Base-by-base conservation (phyloP, 2,113 vertebrate genomes). In the Tetraodon nigroviridis region DNA sequence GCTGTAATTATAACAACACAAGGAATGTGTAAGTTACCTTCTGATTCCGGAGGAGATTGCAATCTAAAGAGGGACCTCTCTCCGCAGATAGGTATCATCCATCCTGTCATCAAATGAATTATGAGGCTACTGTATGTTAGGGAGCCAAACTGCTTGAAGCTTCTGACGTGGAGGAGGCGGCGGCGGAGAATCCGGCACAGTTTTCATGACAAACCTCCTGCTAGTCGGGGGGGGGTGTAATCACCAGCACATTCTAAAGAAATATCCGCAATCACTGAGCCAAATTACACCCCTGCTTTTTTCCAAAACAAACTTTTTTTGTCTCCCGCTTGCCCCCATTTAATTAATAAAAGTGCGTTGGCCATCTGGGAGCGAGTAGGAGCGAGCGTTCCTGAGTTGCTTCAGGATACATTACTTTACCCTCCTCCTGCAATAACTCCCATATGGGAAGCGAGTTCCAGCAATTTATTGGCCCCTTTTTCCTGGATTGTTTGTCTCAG, bases 21-120 rank as follows among this genome's bases (percentile, higher is more conserved):
- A 86, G 87, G 85, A 88, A 89, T 89, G 81, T 86, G 85, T 83
- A 86, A 88, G 83, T 73, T 83, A 85, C 84, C 79, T 78, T 80
- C 85, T 85, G 81, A 88, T 81, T 85, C 73, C 41, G 27, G 44
- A 58, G 58, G 48, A 59, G 70, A 82, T 71, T 62, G 66, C 49
- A 60, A 83, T 76, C 69, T 79, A 65, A 83, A 37, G 79, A 57
- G 61, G 65, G 67, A 58, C 58, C 63, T 73, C 69, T 80, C 61
- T 68, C 48, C 49, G 32, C 56, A 53, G 69, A 78, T 79, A 47
- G 44, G 51, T 51, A 75, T 81, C 71, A 58, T 64, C 58, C 56
- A 45, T 55, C 61, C 67, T 54, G 40, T 62, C 50, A 20, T 67
- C 58, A 55, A 64, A 54, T 75, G 61, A 75, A 61, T 79, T 72